Evolutionary conservation across 2,113 vertebrate species (phyloP).

Genomic region (Micronisus gabar): DNA sequence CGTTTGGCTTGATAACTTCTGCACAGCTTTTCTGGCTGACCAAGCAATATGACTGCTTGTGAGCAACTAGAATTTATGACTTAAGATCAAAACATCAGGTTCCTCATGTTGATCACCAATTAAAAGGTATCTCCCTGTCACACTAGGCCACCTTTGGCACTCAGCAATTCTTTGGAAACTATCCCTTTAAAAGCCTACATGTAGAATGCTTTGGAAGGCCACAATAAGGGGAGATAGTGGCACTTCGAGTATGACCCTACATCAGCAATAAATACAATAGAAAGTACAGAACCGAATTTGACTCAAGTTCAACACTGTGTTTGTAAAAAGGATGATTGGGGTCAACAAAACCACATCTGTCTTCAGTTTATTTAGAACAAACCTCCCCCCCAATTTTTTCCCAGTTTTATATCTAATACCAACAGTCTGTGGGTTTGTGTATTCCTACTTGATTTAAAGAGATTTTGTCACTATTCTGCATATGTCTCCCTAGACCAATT

Average conservation of each 20-base stretch:
- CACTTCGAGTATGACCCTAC: not conserved
- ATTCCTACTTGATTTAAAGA: not conserved
- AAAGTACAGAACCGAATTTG: not conserved
- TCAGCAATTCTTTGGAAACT: not conserved
- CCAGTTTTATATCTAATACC: not conserved
- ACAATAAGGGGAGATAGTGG: not conserved
- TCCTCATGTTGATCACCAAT: not conserved
- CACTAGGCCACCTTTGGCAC: not conserved
- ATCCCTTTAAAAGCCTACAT: not conserved
- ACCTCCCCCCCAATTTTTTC: not conserved
- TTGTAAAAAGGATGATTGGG: not conserved
- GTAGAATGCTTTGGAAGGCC: not conserved
- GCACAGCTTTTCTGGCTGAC: not conserved
- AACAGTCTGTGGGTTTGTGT: not conserved
- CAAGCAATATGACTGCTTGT: not conserved
- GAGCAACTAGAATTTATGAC: not conserved
- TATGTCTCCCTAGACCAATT: not conserved
- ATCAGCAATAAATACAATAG: not conserved
- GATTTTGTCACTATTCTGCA: not conserved
- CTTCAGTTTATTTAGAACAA: not conserved
- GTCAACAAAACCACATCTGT: slow-evolving; percentile 2
- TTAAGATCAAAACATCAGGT: not conserved
- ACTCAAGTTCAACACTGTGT: not conserved
- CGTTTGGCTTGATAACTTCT: not conserved
- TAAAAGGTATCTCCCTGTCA: not conserved